Conservation (phyloP, 2,113 vertebrate species). For the Hucho hucho region DNA sequence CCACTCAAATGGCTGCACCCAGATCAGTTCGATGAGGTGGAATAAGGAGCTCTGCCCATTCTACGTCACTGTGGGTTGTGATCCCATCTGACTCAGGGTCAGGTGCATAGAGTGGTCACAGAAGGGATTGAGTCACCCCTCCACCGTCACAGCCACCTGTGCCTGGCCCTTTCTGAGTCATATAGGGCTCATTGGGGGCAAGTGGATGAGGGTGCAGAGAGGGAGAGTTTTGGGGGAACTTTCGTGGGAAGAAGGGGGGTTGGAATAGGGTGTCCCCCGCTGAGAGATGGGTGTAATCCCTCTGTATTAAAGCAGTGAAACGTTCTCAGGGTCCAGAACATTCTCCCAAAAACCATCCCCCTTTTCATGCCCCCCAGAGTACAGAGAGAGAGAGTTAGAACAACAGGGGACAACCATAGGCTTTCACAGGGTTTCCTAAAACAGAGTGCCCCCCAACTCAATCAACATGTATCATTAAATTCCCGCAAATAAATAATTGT, state of each 20-base stretch:
- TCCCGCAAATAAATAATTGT: background rate
- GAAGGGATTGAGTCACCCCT: constrained; percentile 34
- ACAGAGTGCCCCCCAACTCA: background rate
- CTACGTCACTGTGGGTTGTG: constrained; percentile 6
- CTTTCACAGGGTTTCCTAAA: constrained; percentile 58
- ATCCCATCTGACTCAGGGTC: constrained; percentile 17
- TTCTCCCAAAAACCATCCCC: constrained; percentile 27
- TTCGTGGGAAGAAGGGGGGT: constrained; percentile 5
- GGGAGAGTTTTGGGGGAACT: background rate
- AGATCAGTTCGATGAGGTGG: constrained; percentile 17
- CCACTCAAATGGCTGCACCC: constrained; percentile 18
- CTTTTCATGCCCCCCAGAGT: constrained; percentile 53
- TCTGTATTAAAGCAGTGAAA: constrained; percentile 68
- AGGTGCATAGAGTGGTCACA: constrained; percentile 9
- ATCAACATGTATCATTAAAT: background rate
- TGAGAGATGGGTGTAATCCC: constrained; percentile 68
- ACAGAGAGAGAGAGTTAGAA: constrained; percentile 54
- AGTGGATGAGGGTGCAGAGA: background rate
- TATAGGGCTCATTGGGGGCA: background rate
- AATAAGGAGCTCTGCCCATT: constrained; percentile 17
- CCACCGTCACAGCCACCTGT: constrained; percentile 25
- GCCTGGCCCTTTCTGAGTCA: constrained; percentile 19
- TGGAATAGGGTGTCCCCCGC: constrained; percentile 55
- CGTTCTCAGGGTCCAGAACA: constrained; percentile 66
- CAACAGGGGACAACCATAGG: constrained; percentile 65